Conservation (phyloP, 2,797 vertebrate genomes). For the Alca torda region DNA sequence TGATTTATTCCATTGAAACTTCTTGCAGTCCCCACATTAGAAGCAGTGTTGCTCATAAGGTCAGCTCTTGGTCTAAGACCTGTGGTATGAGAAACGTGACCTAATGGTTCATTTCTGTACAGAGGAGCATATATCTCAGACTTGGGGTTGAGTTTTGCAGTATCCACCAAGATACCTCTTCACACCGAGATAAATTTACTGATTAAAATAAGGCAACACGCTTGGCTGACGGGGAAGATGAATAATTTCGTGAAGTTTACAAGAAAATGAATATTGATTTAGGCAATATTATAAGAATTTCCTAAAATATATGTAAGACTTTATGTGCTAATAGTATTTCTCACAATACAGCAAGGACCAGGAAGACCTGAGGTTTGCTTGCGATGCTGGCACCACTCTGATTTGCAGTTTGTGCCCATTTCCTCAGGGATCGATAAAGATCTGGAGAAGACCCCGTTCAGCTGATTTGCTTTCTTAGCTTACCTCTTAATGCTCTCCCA, state of each 20-base stretch:
- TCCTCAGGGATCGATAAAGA: not conserved
- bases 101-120: not conserved
- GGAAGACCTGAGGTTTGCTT: not conserved
- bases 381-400: not conserved
- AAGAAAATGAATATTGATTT: not conserved
- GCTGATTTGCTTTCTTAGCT: not conserved
- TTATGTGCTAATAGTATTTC: not conserved
- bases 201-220: not conserved
- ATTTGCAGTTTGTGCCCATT: not conserved
- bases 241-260: not conserved
- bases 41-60: not conserved
- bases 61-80: not conserved
- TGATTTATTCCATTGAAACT: not conserved
- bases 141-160: not conserved
- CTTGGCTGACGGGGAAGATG: not conserved
- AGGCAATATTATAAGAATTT: not conserved
- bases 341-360: not conserved
- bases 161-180: not conserved
- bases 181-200: not conserved
- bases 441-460: not conserved
- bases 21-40: not conserved
- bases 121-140: not conserved
- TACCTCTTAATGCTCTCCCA: not conserved
- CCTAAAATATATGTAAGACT: not conserved
- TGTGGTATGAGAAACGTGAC: not conserved